Evolutionary conservation across 2,888 invertebrate genomes (phyloP), one percentile per base, ranked within the genome.

Genomic region (Thumatha senex): DNA sequence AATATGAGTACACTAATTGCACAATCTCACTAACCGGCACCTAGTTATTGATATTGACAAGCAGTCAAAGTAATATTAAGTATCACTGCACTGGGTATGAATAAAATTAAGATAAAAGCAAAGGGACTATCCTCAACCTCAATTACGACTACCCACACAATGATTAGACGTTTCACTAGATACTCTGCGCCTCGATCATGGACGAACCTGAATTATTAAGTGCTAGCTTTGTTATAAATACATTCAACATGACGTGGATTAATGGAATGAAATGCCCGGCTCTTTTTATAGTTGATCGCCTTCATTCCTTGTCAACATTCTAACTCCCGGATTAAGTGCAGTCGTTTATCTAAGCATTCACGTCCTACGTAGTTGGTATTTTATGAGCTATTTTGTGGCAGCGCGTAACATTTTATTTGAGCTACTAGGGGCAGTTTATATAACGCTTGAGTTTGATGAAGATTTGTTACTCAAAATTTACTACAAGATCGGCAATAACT

Each of bases 101-200:
- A 89, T 90, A 88, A 88, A 67, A 89, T 89, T 89, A 86, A 89
- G 89, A 89, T 89, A 89, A 87, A 86, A 85, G 79, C 78, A 80
- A 81, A 80, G 77, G 70, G 80, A 81, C 77, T 75, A 84, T 82
- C 78, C 82, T 75, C 81, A 74, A 80, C 85, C 86, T 86, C 87
- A 90, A 89, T 88, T 87, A 88, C 82, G 76, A 72, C 87, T 78
- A 78, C 89, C 87, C 86, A 88, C 89, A 87, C 88, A 84, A 85
- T 88, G 86, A 89, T 89, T 87, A 89, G 86, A 86, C 82, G 83
- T 83, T 86, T 83, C 85, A 88, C 82, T 82, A 72, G 80, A 69
- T 76, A 77, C 76, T 74, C 76, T 75, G 76, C 68, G 76, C 70
- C 80, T 76, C 80, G 79, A 83, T 85, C 80, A 76, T 76, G 71